Evolutionary conservation across 2,797 vertebrate genomes (phyloP).

Genomic region (Danio tinwini): DNA sequence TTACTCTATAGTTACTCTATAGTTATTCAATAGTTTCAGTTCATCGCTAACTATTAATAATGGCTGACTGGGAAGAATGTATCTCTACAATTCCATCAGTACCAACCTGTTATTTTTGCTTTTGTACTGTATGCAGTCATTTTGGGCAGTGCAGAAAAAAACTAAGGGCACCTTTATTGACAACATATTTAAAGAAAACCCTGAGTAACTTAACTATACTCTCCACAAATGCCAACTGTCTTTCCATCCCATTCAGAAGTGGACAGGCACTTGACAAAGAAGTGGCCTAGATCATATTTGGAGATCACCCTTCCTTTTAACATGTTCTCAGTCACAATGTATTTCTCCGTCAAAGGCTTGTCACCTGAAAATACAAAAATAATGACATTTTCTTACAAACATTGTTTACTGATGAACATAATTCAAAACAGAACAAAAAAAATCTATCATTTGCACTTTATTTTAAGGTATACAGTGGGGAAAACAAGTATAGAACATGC

Average conservation of each 20-base stretch:
- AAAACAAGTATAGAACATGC: too few species aligned
- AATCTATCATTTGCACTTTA: too few species aligned
- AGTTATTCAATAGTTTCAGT: background rate
- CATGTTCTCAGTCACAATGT: slow-evolving; percentile 76
- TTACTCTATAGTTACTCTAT: too few species aligned
- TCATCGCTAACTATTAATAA: background rate
- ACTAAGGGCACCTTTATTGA: background rate
- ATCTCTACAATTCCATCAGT: background rate
- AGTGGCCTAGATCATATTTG: slow-evolving; percentile 88
- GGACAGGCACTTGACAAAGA: slow-evolving; percentile 87
- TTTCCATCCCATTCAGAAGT: slow-evolving; percentile 83
- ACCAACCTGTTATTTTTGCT: background rate
- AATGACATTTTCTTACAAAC: background rate
- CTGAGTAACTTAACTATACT: slow-evolving; percentile 73
- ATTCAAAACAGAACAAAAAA: too few species aligned
- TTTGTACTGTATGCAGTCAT: background rate
- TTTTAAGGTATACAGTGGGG: too few species aligned
- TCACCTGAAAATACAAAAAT: slow-evolving; percentile 72
- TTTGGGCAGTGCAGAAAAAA: background rate
- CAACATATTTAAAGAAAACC: background rate
- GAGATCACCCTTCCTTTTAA: slow-evolving; percentile 84
- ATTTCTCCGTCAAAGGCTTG: slow-evolving; percentile 83
- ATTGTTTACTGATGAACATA: background rate
- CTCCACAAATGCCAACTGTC: slow-evolving; percentile 80
- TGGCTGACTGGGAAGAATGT: background rate